These are phyloP conservation scores for Atethmia centrago DNA, from an alignment of 2,888 invertebrate species.

Conservation along the genomic window DNA sequence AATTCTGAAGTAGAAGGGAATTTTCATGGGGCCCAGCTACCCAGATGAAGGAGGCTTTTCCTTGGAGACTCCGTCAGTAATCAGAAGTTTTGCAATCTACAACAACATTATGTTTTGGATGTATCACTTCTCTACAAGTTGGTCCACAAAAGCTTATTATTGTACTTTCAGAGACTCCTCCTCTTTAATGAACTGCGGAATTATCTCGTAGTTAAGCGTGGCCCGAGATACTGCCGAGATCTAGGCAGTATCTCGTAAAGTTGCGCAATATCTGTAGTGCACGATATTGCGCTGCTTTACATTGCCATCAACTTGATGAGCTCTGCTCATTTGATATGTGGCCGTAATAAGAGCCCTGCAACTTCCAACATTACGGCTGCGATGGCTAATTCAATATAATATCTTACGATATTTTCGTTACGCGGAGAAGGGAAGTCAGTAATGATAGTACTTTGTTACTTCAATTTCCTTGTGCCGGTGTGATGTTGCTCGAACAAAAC, in stretches of 20 bases:
- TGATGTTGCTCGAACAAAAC: conserved; percentile 42
- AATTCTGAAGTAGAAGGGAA: background rate
- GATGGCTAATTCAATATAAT: conserved; percentile 31
- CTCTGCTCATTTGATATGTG: conserved; percentile 38
- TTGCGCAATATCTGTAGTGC: too few relatives aligned
- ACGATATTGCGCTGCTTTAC: conserved; percentile 47
- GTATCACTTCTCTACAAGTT: background rate
- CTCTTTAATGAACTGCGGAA: conserved; percentile 21
- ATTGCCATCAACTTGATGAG: conserved; percentile 31
- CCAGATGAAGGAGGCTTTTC: background rate
- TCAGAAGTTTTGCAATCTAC: background rate
- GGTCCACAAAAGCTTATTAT: conserved; percentile 12
- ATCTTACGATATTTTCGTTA: conserved; percentile 40
- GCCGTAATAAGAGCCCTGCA: conserved; percentile 29
- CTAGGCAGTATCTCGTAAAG: too few relatives aligned
- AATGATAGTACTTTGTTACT: conserved; percentile 39
- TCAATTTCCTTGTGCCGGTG: conserved; percentile 45
- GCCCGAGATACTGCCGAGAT: conserved; percentile 18
- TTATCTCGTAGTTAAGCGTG: conserved; percentile 12
- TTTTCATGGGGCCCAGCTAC: background rate
- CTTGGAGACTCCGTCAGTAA: background rate
- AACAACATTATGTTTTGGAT: background rate
- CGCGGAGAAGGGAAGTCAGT: conserved; percentile 21
- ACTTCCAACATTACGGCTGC: conserved; percentile 33
- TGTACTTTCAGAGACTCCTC: conserved; percentile 9